Percentiles rank a stretch among this genome's conserved stretches.
Conservation (phyloP, 2,797 vertebrate species). For the Tragelaphus oryx region DNA sequence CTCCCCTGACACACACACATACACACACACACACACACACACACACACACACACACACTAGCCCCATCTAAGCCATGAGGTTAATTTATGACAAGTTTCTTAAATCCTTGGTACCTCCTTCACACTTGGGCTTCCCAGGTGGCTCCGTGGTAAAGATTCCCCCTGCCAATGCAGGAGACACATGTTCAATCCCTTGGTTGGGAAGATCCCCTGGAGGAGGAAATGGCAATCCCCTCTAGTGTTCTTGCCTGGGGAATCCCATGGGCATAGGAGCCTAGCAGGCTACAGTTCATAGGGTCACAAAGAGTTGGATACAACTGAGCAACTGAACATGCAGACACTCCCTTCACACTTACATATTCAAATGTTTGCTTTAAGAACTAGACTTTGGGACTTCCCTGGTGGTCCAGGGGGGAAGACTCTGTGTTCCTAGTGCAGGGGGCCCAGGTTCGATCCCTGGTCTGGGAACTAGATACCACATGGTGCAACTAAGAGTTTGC, state of each 20-base stretch:
- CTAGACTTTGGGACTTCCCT: too few relatives aligned
- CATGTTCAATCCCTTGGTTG: background rate
- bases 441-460: too few relatives aligned
- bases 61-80: background rate
- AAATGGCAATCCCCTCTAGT: background rate
- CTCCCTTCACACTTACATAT: too few relatives aligned
- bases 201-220: background rate
- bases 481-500: too few relatives aligned
- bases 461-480: too few relatives aligned
- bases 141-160: background rate
- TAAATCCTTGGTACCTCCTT: background rate
- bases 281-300: too few relatives aligned
- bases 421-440: too few relatives aligned
- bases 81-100: background rate
- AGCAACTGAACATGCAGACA: too few relatives aligned
- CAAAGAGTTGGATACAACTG: too few relatives aligned
- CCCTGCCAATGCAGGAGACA: background rate
- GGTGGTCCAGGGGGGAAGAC: too few relatives aligned
- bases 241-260: background rate
- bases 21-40: background rate
- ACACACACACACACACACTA: background rate
- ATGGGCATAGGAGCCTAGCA: background rate
- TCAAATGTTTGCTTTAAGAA: too few relatives aligned
- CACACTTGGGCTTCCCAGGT: background rate
- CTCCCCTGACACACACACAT: background rate